phyloP scores from a whole-genome alignment of 2,888 invertebrate species.

The Gonocerus acuteangulatus region DNA sequence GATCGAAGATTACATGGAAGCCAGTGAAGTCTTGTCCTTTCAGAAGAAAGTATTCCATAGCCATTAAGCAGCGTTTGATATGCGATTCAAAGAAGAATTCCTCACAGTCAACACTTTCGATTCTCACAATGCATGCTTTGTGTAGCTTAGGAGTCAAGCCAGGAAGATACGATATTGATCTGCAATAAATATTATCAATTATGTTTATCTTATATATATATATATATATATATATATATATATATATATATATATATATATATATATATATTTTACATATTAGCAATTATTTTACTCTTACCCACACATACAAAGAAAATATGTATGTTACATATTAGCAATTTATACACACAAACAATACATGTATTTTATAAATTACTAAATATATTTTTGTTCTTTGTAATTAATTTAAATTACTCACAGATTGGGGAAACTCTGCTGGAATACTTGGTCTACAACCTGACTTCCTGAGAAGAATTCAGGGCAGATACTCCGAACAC shows the following conservation, averaged over 20 bases:
- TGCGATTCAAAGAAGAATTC: conserved; percentile 34
- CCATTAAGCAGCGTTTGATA: conserved; percentile 36
- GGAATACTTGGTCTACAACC: conserved; percentile 30
- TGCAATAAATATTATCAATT: too few relatives aligned
- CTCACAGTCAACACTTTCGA: conserved; percentile 35
- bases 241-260: background rate
- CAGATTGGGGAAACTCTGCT: conserved; percentile 37
- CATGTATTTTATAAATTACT: too few relatives aligned
- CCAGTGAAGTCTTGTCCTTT: conserved; percentile 39
- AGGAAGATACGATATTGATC: conserved; percentile 37
- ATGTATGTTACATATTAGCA: too few relatives aligned
- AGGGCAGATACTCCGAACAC: conserved; percentile 34
- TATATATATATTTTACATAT: too few relatives aligned
- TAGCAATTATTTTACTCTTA: background rate
- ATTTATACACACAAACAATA: too few relatives aligned
- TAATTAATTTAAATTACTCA: too few relatives aligned
- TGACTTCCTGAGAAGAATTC: conserved; percentile 34
- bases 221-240: background rate
- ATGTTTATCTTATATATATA: too few relatives aligned
- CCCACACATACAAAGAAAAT: too few relatives aligned
- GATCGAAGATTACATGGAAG: conserved; percentile 38
- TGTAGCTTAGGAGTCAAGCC: conserved; percentile 37
- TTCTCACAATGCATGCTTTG: conserved; percentile 36
- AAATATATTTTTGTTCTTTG: too few relatives aligned
- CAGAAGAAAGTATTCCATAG: conserved; percentile 38